Percentiles rank a stretch among this genome's conserved stretches.
phyloP scores from a whole-genome alignment of 2,888 invertebrate species.

The Phasia obesa region DNA sequence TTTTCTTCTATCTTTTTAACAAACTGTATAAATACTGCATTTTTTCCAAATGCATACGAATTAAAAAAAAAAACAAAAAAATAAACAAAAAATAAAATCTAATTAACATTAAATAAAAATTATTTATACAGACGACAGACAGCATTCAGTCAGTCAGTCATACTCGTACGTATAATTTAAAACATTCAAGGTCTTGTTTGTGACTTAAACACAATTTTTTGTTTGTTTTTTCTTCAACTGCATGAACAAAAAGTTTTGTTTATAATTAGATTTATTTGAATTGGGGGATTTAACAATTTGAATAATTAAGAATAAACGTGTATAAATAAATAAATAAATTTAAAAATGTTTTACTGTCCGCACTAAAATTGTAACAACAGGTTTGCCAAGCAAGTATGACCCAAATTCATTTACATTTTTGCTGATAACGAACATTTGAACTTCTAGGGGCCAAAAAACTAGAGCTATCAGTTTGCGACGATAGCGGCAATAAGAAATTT shows the following conservation, averaged over 20 bases:
- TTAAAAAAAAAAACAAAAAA: constrained; percentile 13
- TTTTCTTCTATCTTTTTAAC: neutral
- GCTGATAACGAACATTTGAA: too few relatives aligned
- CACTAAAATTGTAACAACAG: neutral
- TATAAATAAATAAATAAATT: neutral
- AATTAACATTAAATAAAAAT: constrained; percentile 51
- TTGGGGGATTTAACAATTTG: constrained; percentile 8
- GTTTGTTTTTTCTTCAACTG: neutral
- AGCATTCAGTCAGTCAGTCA: constrained; percentile 30
- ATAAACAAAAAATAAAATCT: constrained; percentile 11
- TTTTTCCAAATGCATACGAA: constrained; percentile 42
- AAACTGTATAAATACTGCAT: constrained; percentile 38
- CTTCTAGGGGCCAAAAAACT: too few relatives aligned
- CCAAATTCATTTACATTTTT: too few relatives aligned
- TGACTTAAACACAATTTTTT: constrained; percentile 1
- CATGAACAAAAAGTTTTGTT: neutral
- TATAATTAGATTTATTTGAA: neutral
- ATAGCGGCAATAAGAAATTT: too few relatives aligned
- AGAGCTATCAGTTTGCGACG: too few relatives aligned
- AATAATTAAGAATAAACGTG: neutral
- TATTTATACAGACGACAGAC: constrained; percentile 37
- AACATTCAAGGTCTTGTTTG: constrained; percentile 46
- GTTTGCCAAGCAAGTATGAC: too few relatives aligned
- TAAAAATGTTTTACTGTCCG: neutral
- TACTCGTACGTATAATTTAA: constrained; percentile 23